Evolutionary conservation across 1,140 invertebrate genomes (phyloP).

Genomic region (Lepidurus arcticus): DNA sequence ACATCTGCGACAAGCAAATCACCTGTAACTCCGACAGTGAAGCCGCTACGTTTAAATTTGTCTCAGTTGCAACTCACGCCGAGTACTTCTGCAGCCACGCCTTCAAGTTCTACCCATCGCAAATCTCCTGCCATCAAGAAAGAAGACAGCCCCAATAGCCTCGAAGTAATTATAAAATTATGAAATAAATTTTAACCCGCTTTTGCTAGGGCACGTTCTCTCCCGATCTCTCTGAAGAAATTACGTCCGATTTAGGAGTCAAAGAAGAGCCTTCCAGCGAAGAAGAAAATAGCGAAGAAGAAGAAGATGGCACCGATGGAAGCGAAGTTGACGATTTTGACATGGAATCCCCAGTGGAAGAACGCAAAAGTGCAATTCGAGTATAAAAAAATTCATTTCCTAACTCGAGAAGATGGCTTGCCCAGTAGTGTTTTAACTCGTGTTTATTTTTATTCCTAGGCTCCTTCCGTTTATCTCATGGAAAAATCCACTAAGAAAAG

Average conservation of each 20-base stretch:
- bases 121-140: not conserved
- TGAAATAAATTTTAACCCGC: not conserved
- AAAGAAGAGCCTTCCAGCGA: not conserved
- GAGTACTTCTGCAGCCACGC: not conserved
- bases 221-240: not conserved
- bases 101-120: not conserved
- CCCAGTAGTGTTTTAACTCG: not conserved
- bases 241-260: not conserved
- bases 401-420: not conserved
- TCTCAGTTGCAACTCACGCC: not conserved
- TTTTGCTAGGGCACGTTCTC: not conserved
- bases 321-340: not conserved
- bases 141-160: not conserved
- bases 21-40: not conserved
- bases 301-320: conserved; percentile 26
- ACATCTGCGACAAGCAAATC: conserved; percentile 20
- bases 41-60: not conserved
- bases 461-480: conserved; percentile 65
- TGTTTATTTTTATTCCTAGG: conserved; percentile 41
- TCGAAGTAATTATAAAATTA: not conserved
- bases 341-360: not conserved
- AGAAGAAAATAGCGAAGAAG: conserved; percentile 23
- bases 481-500: conserved; percentile 71
- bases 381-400: not conserved
- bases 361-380: not conserved